Evolutionary conservation across 2,797 vertebrate genomes (phyloP).

Genomic region (Galagoides demidoff): DNA sequence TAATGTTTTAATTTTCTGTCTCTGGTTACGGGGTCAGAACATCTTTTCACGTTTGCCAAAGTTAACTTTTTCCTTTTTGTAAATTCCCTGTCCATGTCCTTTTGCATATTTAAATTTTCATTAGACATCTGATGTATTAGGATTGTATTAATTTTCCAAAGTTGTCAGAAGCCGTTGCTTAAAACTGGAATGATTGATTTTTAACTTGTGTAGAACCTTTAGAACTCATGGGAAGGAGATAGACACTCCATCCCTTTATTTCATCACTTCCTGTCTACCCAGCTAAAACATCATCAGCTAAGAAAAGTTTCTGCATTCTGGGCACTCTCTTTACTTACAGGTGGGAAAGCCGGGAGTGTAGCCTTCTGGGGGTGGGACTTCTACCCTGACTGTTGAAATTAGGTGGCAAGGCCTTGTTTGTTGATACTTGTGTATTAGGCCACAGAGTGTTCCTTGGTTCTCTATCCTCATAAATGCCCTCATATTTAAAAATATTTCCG

Average conservation of each 20-base stretch:
- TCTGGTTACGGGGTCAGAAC: background rate
- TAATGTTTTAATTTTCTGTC: slow-evolving; percentile 30
- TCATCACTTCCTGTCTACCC: background rate
- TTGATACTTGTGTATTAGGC: background rate
- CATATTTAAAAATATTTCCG: too few species aligned
- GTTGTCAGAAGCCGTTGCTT: background rate
- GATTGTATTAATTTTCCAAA: background rate
- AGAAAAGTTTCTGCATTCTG: background rate
- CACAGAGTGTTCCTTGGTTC: background rate
- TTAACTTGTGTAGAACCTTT: background rate
- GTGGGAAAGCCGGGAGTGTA: background rate
- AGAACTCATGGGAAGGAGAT: background rate
- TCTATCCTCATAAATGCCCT: background rate
- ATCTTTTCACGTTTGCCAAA: slow-evolving; percentile 22
- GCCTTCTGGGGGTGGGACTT: too few species aligned
- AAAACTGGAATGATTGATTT: background rate
- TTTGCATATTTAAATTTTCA: background rate
- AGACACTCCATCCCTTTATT: background rate
- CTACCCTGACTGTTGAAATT: background rate
- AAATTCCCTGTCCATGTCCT: background rate
- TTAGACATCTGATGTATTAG: background rate
- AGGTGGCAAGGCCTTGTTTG: background rate
- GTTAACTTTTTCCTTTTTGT: slow-evolving; percentile 2
- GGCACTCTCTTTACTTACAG: background rate
- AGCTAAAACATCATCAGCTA: background rate